Evolutionary conservation across 2,888 invertebrate species (phyloP).

Genomic region (Leucoma salicis): DNA sequence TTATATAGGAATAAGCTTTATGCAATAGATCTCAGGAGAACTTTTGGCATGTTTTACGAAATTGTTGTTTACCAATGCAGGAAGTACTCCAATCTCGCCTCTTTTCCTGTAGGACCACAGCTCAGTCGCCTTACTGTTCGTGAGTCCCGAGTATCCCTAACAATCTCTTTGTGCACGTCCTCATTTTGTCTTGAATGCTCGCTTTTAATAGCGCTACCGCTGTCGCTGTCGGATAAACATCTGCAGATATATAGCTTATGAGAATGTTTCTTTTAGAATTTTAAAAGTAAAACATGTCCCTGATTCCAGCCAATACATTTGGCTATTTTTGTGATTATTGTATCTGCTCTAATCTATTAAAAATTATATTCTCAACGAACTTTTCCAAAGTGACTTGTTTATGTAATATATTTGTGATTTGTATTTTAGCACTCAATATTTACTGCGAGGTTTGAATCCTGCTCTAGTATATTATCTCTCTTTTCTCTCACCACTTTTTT

Average conservation of each 20-base stretch:
- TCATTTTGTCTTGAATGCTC: constrained; percentile 61
- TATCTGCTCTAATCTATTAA: too few species aligned
- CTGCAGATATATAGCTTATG: constrained; percentile 37
- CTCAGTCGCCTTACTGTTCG: constrained; percentile 39
- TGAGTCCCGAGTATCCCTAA: constrained; percentile 63
- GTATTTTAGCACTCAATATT: too few species aligned
- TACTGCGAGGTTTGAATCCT: too few species aligned
- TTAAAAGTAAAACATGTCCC: too few species aligned
- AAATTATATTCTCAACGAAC: too few species aligned
- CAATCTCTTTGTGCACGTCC: constrained; percentile 69
- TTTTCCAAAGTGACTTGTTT: too few species aligned
- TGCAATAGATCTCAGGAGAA: neutral
- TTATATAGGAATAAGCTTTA: too few species aligned
- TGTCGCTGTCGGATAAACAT: constrained; percentile 47
- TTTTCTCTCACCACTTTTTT: too few species aligned
- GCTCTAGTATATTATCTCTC: too few species aligned
- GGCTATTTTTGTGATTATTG: too few species aligned
- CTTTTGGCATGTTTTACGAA: constrained; percentile 1
- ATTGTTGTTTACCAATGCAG: constrained; percentile 15
- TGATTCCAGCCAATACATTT: too few species aligned
- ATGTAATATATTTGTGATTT: too few species aligned
- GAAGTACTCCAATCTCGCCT: constrained; percentile 16
- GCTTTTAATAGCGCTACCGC: constrained; percentile 48
- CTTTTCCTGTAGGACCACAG: constrained; percentile 25
- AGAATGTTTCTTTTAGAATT: constrained; percentile 19